These are phyloP conservation scores for Acanthaster planci DNA, from an alignment of 35 echinoderm and acorn worm genomes.

Conservation along the genomic window DNA sequence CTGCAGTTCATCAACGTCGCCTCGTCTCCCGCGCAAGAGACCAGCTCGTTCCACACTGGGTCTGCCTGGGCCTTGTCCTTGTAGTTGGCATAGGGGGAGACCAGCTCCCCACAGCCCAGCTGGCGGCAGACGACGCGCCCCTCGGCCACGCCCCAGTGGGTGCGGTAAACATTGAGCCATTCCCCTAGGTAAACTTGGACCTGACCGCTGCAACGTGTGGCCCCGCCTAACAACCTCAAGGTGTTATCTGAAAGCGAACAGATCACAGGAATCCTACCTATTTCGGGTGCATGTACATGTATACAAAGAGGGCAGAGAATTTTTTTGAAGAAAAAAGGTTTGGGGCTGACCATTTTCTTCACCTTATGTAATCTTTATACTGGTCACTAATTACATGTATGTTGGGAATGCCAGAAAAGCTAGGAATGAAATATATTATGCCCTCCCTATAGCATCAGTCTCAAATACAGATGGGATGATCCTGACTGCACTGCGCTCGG, in stretches of 20 bases:
- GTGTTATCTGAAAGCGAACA: not conserved
- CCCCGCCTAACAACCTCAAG: not conserved
- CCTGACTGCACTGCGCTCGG: no score
- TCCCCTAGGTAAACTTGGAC: not conserved
- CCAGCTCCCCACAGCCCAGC: constrained; percentile 3
- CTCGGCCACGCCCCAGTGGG: not conserved
- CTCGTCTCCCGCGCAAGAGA: constrained; percentile 7
- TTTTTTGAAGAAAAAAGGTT: no score
- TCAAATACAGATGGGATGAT: no score
- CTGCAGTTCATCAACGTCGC: not conserved
- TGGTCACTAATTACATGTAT: no score
- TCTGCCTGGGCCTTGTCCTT: not conserved
- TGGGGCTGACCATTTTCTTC: no score
- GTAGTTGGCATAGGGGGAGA: not conserved
- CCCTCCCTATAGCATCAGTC: no score
- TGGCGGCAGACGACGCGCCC: not conserved
- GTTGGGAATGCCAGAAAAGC: no score
- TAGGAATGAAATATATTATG: no score
- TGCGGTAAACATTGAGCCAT: not conserved
- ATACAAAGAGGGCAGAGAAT: no score
- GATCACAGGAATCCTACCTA: no score
- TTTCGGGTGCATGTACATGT: no score
- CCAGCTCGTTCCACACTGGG: not conserved
- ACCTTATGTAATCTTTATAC: no score
- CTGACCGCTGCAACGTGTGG: constrained; percentile 1